phyloP scores from a whole-genome alignment of 2,797 vertebrate species.

The Notoglanidium macrostoma region DNA sequence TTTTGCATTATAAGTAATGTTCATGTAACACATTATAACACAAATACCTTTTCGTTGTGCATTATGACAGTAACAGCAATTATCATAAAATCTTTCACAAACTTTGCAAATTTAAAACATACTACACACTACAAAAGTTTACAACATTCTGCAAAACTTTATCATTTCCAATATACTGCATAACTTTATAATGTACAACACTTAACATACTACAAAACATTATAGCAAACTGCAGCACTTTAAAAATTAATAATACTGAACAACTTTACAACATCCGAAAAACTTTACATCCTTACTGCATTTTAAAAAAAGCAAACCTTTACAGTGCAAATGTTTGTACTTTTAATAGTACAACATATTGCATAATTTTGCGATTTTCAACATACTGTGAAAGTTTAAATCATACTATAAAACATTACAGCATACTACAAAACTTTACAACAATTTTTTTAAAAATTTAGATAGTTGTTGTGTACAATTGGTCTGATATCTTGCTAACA shows the following conservation, averaged over 20 bases:
- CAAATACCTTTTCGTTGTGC: neutral
- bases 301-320: too few relatives aligned
- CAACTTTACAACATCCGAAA: neutral
- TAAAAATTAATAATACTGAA: neutral
- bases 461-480: too few relatives aligned
- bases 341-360: too few relatives aligned
- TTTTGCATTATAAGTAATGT: neutral
- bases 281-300: too few relatives aligned
- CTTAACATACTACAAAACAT: neutral
- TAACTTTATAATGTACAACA: neutral
- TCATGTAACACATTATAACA: neutral
- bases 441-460: neutral
- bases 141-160: neutral
- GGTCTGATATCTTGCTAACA: too few relatives aligned
- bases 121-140: neutral
- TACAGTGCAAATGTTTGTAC: too few relatives aligned
- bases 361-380: neutral
- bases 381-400: neutral
- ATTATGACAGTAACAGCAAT: neutral
- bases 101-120: neutral
- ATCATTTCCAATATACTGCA: neutral
- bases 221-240: too few relatives aligned
- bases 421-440: neutral
- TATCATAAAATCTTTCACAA: neutral
- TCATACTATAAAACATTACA: neutral